Conservation (phyloP, 2,797 vertebrate genomes). For the Sebastes minor region DNA sequence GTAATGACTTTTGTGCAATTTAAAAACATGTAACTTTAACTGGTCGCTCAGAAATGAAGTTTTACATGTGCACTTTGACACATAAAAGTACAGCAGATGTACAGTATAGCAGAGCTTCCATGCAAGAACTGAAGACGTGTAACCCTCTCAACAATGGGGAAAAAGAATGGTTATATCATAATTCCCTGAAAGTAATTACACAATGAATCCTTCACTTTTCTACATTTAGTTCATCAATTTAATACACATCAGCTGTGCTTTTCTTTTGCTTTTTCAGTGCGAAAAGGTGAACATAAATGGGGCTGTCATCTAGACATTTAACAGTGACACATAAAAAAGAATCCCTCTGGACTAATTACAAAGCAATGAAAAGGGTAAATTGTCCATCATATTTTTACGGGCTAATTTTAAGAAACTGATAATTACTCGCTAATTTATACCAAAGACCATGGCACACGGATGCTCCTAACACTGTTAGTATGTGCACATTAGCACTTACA, state of each 20-base stretch:
- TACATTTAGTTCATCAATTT: background rate
- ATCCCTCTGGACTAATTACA: slow-evolving; percentile 28
- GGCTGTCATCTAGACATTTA: slow-evolving; percentile 2
- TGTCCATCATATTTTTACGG: slow-evolving; percentile 3
- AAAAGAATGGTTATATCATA: background rate
- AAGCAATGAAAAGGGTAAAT: slow-evolving; percentile 18
- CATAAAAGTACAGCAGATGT: background rate
- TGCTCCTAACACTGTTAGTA: background rate
- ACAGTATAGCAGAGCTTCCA: background rate
- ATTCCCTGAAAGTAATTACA: background rate
- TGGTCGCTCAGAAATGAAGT: background rate
- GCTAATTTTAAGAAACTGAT: slow-evolving; percentile 1
- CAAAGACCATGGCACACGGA: background rate
- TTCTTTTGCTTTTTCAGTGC: background rate
- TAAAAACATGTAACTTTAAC: too few species aligned
- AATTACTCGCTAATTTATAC: background rate
- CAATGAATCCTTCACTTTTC: background rate
- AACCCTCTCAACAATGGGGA: background rate
- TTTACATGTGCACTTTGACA: background rate
- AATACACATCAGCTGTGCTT: background rate
- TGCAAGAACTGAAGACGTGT: background rate
- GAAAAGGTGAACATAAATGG: background rate
- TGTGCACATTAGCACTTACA: background rate
- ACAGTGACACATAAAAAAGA: background rate
- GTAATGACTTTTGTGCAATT: too few species aligned